Evolutionary conservation across 1,140 invertebrate species (phyloP).

Genomic region (Zaprionus kolodkinae): DNA sequence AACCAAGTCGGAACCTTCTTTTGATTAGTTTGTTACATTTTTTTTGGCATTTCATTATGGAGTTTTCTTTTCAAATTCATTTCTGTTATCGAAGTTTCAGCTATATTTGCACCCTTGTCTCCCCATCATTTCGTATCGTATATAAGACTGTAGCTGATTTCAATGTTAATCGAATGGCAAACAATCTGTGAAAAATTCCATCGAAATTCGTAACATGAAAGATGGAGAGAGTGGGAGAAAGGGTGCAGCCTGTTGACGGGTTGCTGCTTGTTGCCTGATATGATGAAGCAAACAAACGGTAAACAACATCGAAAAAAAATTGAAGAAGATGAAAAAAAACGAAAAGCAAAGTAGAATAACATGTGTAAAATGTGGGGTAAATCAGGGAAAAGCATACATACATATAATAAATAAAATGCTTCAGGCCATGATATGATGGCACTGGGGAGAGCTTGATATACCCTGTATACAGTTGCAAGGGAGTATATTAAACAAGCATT

Average conservation of each 20-base stretch:
- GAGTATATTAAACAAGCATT: no score
- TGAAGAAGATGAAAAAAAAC: background rate
- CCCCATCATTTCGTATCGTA: no score
- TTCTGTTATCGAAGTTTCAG: background rate
- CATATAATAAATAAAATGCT: background rate
- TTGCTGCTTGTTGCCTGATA: background rate
- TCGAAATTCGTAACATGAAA: background rate
- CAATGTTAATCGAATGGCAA: slow-evolving; percentile 4
- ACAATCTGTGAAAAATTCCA: slow-evolving; percentile 1
- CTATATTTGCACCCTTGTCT: background rate
- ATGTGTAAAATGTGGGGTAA: slow-evolving; percentile 2
- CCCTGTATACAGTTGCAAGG: background rate
- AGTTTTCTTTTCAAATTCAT: background rate
- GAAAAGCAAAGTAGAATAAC: background rate
- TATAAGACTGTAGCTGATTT: background rate
- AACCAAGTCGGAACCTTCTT: background rate
- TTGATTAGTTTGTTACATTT: background rate
- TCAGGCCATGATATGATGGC: background rate
- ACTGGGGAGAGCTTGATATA: background rate
- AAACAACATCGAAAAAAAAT: no score
- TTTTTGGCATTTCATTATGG: no score
- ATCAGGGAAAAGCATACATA: background rate
- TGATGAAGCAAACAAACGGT: background rate
- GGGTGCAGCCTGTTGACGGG: background rate
- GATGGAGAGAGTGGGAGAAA: background rate